These are phyloP conservation scores for Dendrolimus punctatus DNA, from an alignment of 1,140 invertebrate species.

Conservation along the genomic window DNA sequence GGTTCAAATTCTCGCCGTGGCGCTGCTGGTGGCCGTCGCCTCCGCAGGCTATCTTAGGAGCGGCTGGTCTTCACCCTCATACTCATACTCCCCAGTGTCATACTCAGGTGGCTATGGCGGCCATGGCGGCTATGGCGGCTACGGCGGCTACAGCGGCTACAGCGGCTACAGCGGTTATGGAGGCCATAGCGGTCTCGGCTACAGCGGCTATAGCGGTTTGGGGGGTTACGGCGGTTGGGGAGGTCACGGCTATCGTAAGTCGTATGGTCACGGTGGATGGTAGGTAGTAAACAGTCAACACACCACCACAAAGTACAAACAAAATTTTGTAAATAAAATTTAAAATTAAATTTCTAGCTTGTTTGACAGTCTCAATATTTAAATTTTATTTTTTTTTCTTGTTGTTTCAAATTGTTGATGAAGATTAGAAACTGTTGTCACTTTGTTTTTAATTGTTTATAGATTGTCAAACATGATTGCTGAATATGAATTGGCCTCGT, in stretches of 20 bases:
- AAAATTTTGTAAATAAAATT: too few species aligned
- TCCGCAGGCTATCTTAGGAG: conserved; percentile 27
- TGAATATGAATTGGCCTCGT: too few species aligned
- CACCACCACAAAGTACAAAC: too few species aligned
- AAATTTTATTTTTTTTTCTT: too few species aligned
- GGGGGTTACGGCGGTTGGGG: background rate
- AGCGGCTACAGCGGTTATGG: conserved; percentile 9
- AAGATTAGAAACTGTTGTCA: too few species aligned
- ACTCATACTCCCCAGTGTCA: background rate
- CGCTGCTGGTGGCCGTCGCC: conserved; percentile 14
- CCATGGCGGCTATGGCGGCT: conserved; percentile 7
- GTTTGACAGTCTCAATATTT: too few species aligned
- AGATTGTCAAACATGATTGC: too few species aligned
- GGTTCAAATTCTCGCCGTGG: conserved; percentile 9
- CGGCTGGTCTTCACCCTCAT: conserved; percentile 18
- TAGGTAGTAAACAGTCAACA: too few species aligned
- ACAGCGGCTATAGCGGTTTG: conserved; percentile 25
- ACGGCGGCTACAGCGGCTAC: conserved; percentile 8
- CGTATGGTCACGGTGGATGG: too few species aligned
- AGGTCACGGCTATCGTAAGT: background rate
- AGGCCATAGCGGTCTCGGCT: conserved; percentile 16
- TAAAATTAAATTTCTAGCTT: too few species aligned
- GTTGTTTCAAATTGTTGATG: too few species aligned
- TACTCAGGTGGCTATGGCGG: conserved; percentile 4
- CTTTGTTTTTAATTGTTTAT: too few species aligned